Conservation (phyloP, 1,140 invertebrate species). For the Pseudoatta argentina region DNA sequence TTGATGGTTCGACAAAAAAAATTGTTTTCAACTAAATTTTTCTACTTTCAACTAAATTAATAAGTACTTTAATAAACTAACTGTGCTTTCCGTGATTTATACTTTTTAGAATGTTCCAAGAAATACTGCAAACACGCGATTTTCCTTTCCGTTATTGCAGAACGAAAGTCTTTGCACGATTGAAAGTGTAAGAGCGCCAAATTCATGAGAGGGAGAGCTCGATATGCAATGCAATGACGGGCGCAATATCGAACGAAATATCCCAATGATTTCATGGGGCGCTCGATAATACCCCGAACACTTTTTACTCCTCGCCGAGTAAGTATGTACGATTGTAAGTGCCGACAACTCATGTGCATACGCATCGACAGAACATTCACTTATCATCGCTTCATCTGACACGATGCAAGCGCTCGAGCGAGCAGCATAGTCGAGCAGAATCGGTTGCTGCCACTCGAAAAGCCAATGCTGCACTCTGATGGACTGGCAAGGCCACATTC, state of each 20-base stretch:
- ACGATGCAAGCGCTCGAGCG: conserved; percentile 57
- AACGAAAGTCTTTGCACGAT: background rate
- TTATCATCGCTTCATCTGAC: conserved; percentile 63
- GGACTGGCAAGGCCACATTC: conserved; percentile 61
- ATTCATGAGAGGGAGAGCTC: background rate
- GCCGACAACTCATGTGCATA: conserved; percentile 60
- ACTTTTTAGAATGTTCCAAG: no score
- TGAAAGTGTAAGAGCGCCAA: background rate
- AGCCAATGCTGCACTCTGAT: conserved; percentile 58
- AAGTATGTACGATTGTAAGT: conserved; percentile 55
- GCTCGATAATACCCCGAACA: conserved; percentile 33
- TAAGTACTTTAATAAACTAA: no score
- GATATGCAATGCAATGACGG: conserved; percentile 3
- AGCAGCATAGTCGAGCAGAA: conserved; percentile 47
- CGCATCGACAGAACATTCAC: conserved; percentile 63
- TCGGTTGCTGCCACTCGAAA: conserved; percentile 61
- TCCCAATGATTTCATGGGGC: conserved; percentile 34
- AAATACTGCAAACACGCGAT: background rate
- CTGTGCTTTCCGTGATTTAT: no score
- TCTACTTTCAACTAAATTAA: no score
- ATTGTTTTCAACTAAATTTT: no score
- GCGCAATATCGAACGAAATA: conserved; percentile 22
- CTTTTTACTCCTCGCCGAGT: conserved; percentile 51
- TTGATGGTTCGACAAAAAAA: no score
- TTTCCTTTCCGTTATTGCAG: background rate